A percentile compares a stretch with the other conserved stretches of the same genome.
These are phyloP conservation scores for Felis catus DNA, from an alignment of 2,113 vertebrate genomes.

Conservation along the genomic window F.catus_Fca126_mat1.0 CM031413.1:42462001-42462500, in stretches of 20 bases:
- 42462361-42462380: background rate
- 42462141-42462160: background rate
- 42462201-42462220: background rate
- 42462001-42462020: background rate
- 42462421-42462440: background rate
- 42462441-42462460: constrained; percentile 16
- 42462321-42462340: background rate
- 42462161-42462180: constrained; percentile 25
- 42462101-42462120: background rate
- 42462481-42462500: background rate
- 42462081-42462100: background rate
- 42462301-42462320: background rate
- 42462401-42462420: background rate
- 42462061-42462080: background rate
- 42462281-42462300: background rate
- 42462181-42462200: constrained; percentile 68
- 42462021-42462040: background rate
- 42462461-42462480: background rate
- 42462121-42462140: background rate
- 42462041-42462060: background rate
- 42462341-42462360: background rate
- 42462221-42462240: background rate
- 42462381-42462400: background rate
- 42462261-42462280: background rate
- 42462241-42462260: background rate